Evolutionary conservation across 2,113 vertebrate species (phyloP).

Genomic region (Pipra filicauda): DNA sequence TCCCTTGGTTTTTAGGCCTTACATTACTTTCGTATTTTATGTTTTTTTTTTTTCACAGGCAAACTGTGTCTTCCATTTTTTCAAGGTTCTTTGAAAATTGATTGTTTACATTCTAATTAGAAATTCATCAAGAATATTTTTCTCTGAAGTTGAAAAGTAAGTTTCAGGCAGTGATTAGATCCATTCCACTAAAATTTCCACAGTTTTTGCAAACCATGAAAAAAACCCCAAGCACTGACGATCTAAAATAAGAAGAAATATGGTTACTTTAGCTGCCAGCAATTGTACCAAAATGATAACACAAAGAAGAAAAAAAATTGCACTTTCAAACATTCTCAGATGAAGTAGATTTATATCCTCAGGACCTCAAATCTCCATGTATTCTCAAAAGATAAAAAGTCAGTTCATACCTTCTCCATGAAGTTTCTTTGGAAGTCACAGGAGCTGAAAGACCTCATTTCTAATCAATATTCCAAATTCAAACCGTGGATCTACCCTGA

Average conservation of each 20-base stretch:
- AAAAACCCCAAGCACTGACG: not conserved
- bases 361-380: not conserved
- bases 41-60: not conserved
- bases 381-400: not conserved
- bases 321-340: not conserved
- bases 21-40: not conserved
- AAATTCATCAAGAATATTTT: not conserved
- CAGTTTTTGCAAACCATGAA: conserved; percentile 50
- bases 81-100: not conserved
- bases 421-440: not conserved
- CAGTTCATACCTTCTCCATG: not conserved
- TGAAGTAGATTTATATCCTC: not conserved
- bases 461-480: not conserved
- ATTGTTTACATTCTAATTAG: not conserved
- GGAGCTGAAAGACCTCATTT: not conserved
- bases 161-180: conserved; percentile 31
- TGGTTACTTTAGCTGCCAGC: conserved; percentile 34
- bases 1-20: not conserved
- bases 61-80: not conserved
- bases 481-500: not conserved
- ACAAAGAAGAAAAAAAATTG: not conserved
- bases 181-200: not conserved
- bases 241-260: conserved; percentile 48
- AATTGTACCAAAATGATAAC: conserved; percentile 48
- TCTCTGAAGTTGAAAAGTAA: not conserved